Evolutionary conservation across 1,140 invertebrate species (phyloP), one percentile per base, ranked within the genome.

Genomic region (Bombyx mandarina): DNA sequence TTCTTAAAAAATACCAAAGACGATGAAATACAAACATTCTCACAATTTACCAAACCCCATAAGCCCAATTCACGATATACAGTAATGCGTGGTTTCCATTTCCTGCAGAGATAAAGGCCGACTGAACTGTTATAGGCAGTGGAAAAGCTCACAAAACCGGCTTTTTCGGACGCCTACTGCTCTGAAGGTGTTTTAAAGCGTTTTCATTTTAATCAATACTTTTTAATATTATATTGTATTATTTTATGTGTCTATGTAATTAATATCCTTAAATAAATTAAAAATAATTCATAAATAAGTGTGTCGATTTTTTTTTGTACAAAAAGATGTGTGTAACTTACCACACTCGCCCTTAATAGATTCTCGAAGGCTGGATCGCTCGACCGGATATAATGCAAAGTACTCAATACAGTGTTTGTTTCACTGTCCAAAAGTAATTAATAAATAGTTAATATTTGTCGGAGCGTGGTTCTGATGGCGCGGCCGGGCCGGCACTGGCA

Each of bases 401-500:
- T 69, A 66, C 65, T 66, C 66, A 59, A 60, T 63, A 63, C 62
- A 57, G 59, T 65, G 66, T 69, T 66, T 67, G 55, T 74, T 67
- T 73, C 77, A 84, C 76, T 75, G 75, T 82, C 78, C 79, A 79
- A 48, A 42, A 58, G 69, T 67, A 67, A 67, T 69, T 69, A 68
- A 70, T 52, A 66, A 66, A 66, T 48, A 64, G 61, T 58, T 45
- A 42, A 56, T 55, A 58, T 65, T 71, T 56, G 65, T 65, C 62
- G 77, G 71, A 78, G 73, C 83, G 83, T 86, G 75, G 71, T 83
- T 71, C 72, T 73, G 70, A 71, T 69, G 83, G 83, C 83, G 77
- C 82, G 82, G 82, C 80, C 81, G 79, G 82, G 81, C 82, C 82
- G 82, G 82, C 81, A 84, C 82, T 83, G 79, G 79, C 77, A 73